phyloP scores from a whole-genome alignment of 2,113 vertebrate genomes.

The Notothenia coriiceps region DNA sequence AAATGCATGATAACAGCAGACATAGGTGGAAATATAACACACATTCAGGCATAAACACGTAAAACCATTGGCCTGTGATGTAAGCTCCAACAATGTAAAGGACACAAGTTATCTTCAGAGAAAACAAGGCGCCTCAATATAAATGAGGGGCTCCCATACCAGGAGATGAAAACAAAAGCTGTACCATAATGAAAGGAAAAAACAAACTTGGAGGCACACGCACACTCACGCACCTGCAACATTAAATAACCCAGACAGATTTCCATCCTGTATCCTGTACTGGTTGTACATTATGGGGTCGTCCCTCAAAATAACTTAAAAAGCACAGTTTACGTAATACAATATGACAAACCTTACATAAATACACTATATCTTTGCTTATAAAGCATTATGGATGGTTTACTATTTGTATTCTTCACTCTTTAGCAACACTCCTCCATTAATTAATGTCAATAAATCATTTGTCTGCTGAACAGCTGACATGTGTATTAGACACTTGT shows the following conservation, averaged over 20 bases:
- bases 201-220: slow-evolving; percentile 51
- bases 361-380: not conserved
- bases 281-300: slow-evolving; percentile 13
- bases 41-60: slow-evolving; percentile 9
- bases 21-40: slow-evolving; percentile 4
- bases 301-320: slow-evolving; percentile 18
- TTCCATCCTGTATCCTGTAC: slow-evolving; percentile 65
- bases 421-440: slow-evolving; percentile 1
- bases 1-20: not conserved
- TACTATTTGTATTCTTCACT: not conserved
- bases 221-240: slow-evolving; percentile 53
- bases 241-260: slow-evolving; percentile 56
- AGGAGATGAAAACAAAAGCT: slow-evolving; percentile 43
- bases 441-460: slow-evolving; percentile 45
- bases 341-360: not conserved
- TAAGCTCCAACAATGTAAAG: slow-evolving; percentile 4
- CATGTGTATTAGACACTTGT: slow-evolving; percentile 66
- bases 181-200: slow-evolving; percentile 50
- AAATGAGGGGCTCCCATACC: slow-evolving; percentile 29
- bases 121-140: slow-evolving; percentile 34
- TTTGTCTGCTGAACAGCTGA: slow-evolving; percentile 48
- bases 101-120: not conserved
- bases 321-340: slow-evolving; percentile 6
- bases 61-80: slow-evolving; percentile 5
- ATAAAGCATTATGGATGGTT: not conserved